These are phyloP conservation scores for Tetranychus cinnabarinus DNA, from an alignment of 1,140 invertebrate genomes.

Conservation along the genomic window DNA sequence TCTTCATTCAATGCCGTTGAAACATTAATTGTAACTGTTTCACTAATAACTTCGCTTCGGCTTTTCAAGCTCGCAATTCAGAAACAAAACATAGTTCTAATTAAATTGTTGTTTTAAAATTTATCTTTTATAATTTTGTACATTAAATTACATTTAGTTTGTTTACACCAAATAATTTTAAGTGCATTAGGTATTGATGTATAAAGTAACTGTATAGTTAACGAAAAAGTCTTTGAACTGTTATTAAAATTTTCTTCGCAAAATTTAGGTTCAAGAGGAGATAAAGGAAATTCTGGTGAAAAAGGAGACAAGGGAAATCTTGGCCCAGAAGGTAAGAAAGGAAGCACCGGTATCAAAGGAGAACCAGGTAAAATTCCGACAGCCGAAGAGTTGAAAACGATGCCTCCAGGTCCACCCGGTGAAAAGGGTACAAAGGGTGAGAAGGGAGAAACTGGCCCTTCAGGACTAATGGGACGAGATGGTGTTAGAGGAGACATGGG, in stretches of 20 bases:
- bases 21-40: background rate
- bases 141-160: too few relatives aligned
- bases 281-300: constrained; percentile 13
- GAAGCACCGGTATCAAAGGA: background rate
- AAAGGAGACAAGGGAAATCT: background rate
- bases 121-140: too few relatives aligned
- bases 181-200: too few relatives aligned
- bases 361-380: background rate
- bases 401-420: background rate
- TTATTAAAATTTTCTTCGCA: too few relatives aligned
- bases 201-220: too few relatives aligned
- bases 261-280: constrained; percentile 1
- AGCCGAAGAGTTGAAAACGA: background rate
- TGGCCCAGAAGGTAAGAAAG: constrained; percentile 1
- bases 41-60: too few relatives aligned
- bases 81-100: too few relatives aligned
- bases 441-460: constrained; percentile 1
- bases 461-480: constrained; percentile 32
- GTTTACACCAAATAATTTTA: too few relatives aligned
- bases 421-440: constrained; percentile 6
- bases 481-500: constrained; percentile 36
- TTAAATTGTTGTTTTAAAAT: too few relatives aligned
- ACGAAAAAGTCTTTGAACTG: too few relatives aligned
- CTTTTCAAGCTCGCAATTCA: too few relatives aligned
- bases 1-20: constrained; percentile 25